These are phyloP conservation scores for Priocnemis perturbator DNA, from an alignment of 2,888 invertebrate genomes.

Conservation along the genomic window DNA sequence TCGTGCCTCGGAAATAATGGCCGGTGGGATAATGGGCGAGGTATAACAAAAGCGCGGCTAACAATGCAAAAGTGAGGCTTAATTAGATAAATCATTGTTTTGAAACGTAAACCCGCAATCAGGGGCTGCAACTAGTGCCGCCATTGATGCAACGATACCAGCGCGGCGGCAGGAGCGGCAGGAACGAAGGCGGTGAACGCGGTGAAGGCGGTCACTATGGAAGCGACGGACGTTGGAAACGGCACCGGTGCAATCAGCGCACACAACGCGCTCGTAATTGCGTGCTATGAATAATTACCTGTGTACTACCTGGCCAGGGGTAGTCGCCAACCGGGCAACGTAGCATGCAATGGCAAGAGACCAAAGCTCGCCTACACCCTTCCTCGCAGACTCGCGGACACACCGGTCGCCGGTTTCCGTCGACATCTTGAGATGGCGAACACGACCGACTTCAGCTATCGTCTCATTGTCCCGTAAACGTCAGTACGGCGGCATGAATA, in stretches of 20 bases:
- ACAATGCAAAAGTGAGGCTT: conserved; percentile 67
- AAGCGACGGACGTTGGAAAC: no score
- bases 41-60: conserved; percentile 55
- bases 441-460: no score
- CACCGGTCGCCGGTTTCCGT: no score
- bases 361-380: not conserved
- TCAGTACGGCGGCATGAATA: no score
- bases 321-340: conserved; percentile 41
- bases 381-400: not conserved
- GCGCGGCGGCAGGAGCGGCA: conserved; percentile 10
- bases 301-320: conserved; percentile 41
- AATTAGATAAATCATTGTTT: conserved; percentile 73
- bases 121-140: conserved; percentile 58
- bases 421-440: no score
- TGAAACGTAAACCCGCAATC: conserved; percentile 67
- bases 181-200: not conserved
- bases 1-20: conserved; percentile 54
- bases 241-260: conserved; percentile 45
- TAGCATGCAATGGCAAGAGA: not conserved
- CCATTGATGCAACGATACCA: conserved; percentile 66
- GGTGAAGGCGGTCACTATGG: no score
- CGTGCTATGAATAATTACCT: conserved; percentile 72
- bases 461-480: no score
- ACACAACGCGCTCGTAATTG: conserved; percentile 67
- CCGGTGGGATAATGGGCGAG: conserved; percentile 46